A percentile compares a stretch with the other conserved stretches of the same genome.
Conservation (phyloP, 2,888 invertebrate species). For the Dione vanillae region DNA sequence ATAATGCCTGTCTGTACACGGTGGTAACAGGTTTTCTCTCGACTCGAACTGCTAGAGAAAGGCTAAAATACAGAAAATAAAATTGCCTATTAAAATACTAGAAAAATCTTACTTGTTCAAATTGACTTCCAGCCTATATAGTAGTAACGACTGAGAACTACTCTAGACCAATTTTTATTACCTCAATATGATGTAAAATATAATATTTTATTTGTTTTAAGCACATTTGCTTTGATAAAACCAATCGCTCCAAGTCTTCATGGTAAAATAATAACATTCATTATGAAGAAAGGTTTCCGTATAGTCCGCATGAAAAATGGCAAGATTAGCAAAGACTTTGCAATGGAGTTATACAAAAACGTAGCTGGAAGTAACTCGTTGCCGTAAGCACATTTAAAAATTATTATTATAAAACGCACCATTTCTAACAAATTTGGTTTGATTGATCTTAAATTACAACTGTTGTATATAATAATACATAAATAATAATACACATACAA, state of each 20-base stretch:
- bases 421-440: not conserved
- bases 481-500: not conserved
- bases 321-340: slow-evolving; percentile 86
- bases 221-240: slow-evolving; percentile 92
- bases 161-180: slow-evolving; percentile 19
- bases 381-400: slow-evolving; percentile 74
- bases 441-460: not conserved
- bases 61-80: too few species aligned
- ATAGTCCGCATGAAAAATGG: slow-evolving; percentile 91
- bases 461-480: not conserved
- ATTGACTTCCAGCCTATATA: too few species aligned
- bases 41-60: too few species aligned
- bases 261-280: slow-evolving; percentile 89
- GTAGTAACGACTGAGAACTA: slow-evolving; percentile 15
- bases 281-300: slow-evolving; percentile 86
- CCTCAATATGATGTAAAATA: slow-evolving; percentile 33
- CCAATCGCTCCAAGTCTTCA: slow-evolving; percentile 88
- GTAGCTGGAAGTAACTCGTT: slow-evolving; percentile 84
- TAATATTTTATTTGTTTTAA: slow-evolving; percentile 55
- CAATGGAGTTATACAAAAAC: slow-evolving; percentile 85
- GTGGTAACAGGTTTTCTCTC: too few species aligned
- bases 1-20: too few species aligned
- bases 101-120: too few species aligned
- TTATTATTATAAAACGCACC: not conserved
- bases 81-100: too few species aligned